These are phyloP conservation scores for Rhynchophorus ferrugineus DNA, from an alignment of 1,140 invertebrate species.

Conservation along the genomic window DNA sequence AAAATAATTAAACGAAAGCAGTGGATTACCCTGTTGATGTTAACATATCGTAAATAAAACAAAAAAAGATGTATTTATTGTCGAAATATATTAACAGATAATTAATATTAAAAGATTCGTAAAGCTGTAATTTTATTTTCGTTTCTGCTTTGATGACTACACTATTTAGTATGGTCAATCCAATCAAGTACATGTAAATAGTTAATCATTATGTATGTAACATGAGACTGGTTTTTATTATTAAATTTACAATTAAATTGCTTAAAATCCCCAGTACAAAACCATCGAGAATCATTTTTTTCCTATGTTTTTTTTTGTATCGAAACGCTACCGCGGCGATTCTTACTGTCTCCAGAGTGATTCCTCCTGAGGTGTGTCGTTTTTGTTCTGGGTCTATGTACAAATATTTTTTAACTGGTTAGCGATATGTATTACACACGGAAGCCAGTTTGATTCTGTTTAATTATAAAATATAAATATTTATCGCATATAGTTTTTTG, in stretches of 20 bases:
- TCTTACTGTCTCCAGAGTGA: too few species aligned
- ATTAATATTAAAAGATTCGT: too few species aligned
- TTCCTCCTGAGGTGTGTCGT: too few species aligned
- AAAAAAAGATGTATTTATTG: too few species aligned
- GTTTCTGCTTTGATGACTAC: not conserved
- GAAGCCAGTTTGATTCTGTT: constrained; percentile 42
- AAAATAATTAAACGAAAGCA: too few species aligned
- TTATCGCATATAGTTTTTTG: constrained; percentile 37
- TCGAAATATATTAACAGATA: too few species aligned
- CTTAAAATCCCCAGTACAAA: constrained; percentile 28
- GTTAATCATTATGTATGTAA: constrained; percentile 30
- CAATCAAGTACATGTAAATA: constrained; percentile 32
- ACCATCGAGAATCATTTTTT: constrained; percentile 30
- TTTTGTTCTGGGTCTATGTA: constrained; percentile 38
- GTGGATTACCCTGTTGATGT: too few species aligned
- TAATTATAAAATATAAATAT: constrained; percentile 44
- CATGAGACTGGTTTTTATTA: constrained; percentile 35
- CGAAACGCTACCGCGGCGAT: too few species aligned
- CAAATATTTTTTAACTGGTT: constrained; percentile 40
- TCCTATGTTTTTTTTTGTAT: constrained; percentile 35
- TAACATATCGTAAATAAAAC: too few species aligned
- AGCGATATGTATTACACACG: constrained; percentile 38
- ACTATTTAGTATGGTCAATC: constrained; percentile 25
- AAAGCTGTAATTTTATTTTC: too few species aligned
- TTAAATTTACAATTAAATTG: constrained; percentile 18